Evolutionary conservation across 1,140 invertebrate species (phyloP), one percentile per base, ranked within the genome.

Genomic region (Bilobella aurantiaca): DNA sequence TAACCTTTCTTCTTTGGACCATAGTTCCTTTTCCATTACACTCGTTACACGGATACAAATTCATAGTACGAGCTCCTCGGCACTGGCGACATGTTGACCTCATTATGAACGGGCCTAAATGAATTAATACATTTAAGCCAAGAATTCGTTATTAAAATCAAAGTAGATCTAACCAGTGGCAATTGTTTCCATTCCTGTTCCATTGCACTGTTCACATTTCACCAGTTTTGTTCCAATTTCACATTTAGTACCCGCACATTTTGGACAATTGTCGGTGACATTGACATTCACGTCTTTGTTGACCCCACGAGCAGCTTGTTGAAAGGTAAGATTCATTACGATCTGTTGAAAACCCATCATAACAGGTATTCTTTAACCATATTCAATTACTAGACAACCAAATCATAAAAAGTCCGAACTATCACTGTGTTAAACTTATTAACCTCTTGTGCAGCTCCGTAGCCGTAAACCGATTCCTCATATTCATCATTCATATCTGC

Each of bases 121-220:
- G 30, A 57, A 42, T 56, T 5, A 21, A 61, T 25, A 14, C 18
- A 14, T 34, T 27, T 31, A 58, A 18, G 37, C 1, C 53, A 49
- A 14, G n/a, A 32, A 2, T 31, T 16, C 25, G 12, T 14, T 16
- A 31, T 25, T 56, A 31, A 32, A 63, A 56, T 28, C 58, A 5
- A 62, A 30, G 12, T 30, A 61, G 31, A 64, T 27, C 18, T 65
- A 60, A 78, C 78, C 86, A 67, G 88, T 90, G 18, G 85, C 86
- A 60, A 93, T 86, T 28, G 89, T 92, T 77, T 93, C 93, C 86
- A 95, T 92, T 62, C 96, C 96, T 25, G 93, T 93, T n/a, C 96
- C 97, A 81, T 96, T 93, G 78, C 97, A 99, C 74, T 90, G 87
- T 0, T 84, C 84, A 77, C 97, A 99, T 65, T 83, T 85, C 1